These are phyloP conservation scores for Gila robusta DNA, from an alignment of 2,797 vertebrate genomes.

Conservation along the genomic window DNA sequence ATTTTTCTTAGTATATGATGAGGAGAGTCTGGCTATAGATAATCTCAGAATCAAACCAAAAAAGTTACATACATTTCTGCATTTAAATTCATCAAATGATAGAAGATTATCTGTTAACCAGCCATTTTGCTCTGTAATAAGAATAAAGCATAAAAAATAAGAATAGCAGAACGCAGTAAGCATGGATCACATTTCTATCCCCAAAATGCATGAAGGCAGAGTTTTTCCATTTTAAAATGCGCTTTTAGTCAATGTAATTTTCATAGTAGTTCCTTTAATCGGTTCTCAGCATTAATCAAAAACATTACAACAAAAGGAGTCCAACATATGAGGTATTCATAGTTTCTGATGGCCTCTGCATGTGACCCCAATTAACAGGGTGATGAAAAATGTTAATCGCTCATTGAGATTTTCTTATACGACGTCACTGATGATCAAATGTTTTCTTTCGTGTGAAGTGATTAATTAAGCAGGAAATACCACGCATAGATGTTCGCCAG, in stretches of 20 bases:
- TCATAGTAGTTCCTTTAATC: not conserved
- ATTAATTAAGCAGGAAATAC: not conserved
- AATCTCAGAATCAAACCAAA: not conserved
- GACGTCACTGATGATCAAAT: not conserved
- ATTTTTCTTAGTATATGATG: slow-evolving; percentile 11
- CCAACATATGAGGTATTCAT: not conserved
- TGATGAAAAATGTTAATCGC: not conserved
- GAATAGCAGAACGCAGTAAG: not conserved
- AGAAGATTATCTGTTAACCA: not conserved
- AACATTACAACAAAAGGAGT: slow-evolving; percentile 1
- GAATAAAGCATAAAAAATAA: too few species aligned
- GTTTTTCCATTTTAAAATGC: not conserved
- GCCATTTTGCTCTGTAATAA: not conserved
- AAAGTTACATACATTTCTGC: not conserved
- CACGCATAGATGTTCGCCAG: not conserved
- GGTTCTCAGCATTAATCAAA: slow-evolving; percentile 1
- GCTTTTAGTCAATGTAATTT: not conserved
- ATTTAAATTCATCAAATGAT: not conserved
- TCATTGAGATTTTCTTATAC: not conserved
- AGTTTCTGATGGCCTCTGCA: not conserved
- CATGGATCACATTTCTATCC: not conserved
- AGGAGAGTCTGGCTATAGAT: not conserved
- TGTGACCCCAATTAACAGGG: slow-evolving; percentile 2
- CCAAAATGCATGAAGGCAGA: too few species aligned
- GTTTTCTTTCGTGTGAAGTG: not conserved